Base-by-base conservation (phyloP, 2,113 vertebrate species). In the Sinocyclocheilus maitianheensis region DNA sequence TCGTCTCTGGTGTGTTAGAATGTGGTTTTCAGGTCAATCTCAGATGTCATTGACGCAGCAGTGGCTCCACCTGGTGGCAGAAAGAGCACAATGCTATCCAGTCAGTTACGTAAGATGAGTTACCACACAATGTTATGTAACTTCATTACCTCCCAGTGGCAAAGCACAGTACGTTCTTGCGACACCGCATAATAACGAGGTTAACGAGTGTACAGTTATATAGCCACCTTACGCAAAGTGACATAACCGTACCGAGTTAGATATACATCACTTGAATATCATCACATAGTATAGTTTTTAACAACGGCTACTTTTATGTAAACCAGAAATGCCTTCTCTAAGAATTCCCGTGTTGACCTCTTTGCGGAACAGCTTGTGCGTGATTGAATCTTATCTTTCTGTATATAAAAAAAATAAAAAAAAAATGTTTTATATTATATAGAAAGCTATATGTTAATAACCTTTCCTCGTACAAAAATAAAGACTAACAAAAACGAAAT, bases 81-180 rank as follows among this genome's bases (percentile, higher is more conserved):
- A 83, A 2, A 67, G 18, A 81, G 72, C 60, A 55, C 26, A 58
- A 40, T 16, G 78, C 58, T 48, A 84, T 75, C 78, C 22, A 71
- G 92, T 94, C 90, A 88, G 85, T 95, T 95, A 95, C 12, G 92
- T 93, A 95, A 95, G 89, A 92, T 80, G 88, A 72, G 88, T 95
- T 94, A 94, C 93, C 91, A 93, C 95, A 95, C 92, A 90, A 87
- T 77, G 91, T 95, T 95, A 95, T 88, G 93, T 92, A 95, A 95
- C 90, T 72, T 80, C 80, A 88, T 93, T 91, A 92, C 91, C 88
- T 92, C 89, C 90, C 91, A 91, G 80, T 89, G 86, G 87, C 90
- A 86, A 89, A 91, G 90, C 88, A 20, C 77, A 90, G 91, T 88
- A 90, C 74, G 84, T 89, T 86, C 90, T 89, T 90, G 75, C 88